Evolutionary conservation across 1,140 invertebrate genomes (phyloP), one percentile per base, ranked within the genome.

Genomic region (Arion vulgaris): DNA sequence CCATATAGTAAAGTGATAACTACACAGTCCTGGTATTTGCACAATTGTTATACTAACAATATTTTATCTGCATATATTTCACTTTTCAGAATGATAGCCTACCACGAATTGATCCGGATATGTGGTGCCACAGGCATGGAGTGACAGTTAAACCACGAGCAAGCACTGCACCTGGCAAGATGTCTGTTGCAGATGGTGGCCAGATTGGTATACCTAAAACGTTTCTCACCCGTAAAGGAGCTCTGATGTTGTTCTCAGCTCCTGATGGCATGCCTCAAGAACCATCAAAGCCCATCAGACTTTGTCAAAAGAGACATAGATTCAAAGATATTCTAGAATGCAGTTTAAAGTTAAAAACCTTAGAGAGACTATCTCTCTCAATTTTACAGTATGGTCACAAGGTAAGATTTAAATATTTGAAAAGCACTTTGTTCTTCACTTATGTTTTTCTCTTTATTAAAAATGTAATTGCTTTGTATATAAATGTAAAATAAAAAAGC

Each of bases 361-460:
- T 91, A 71, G 87, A 89, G 36, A 83, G 89, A 71, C 82, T 91
- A n/a, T 84, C 87, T 15, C 72, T 87, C 74, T 91, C 90, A 57
- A 87, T 90, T 13, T 85, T 91, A 53, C 87, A 89, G 80, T 91
- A 86, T 88, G 90, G 90, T 34, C 89, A 90, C 51, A 73, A 88
- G 86, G 90, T 91, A 85, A 83, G 15, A 45, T 45, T 45, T 45
- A 45, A 45, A 15, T 45, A 45, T 45, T 45, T 5, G 5, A 45
- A 45, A 45, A 45, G 15, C 41, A 45, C 41, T 45, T 45, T 45
- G 41, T 45, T 45, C 41, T 45, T 15, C 41, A 7, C 41, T 45
- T 45, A 45, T 45, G 41, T 45, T 45, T 7, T 45, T 45, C 41
- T 45, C 15, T n/a, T n/a, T n/a, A n/a, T n/a, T n/a, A n/a, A n/a